Evolutionary conservation across 1,140 invertebrate genomes (phyloP).

Genomic region (Hyphantria cunea): DNA sequence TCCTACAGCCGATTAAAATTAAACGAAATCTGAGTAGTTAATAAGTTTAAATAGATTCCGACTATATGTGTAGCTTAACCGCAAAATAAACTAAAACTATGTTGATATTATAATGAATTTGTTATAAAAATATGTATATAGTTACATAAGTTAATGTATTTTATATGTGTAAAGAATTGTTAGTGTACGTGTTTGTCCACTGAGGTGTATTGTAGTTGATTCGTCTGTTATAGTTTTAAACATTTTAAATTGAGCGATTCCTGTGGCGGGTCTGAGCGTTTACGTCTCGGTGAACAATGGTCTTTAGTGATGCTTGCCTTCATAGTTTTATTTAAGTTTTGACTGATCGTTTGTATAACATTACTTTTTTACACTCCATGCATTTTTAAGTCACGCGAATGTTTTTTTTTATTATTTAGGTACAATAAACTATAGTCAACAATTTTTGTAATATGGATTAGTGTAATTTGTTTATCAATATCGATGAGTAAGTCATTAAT

Average conservation of each 20-base stretch:
- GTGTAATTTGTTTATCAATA: slow-evolving; percentile 31
- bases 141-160: slow-evolving; percentile 31
- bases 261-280: not conserved
- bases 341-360: slow-evolving; percentile 68
- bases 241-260: not conserved
- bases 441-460: slow-evolving; percentile 47
- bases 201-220: slow-evolving; percentile 11
- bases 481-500: slow-evolving; percentile 36
- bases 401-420: slow-evolving; percentile 49
- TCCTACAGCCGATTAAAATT: slow-evolving; percentile 10
- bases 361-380: slow-evolving; percentile 59
- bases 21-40: slow-evolving; percentile 40
- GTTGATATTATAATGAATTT: slow-evolving; percentile 51
- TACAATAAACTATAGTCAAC: slow-evolving; percentile 62
- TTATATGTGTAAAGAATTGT: slow-evolving; percentile 36
- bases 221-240: not conserved
- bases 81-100: slow-evolving; percentile 34
- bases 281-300: slow-evolving; percentile 27
- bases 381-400: slow-evolving; percentile 65
- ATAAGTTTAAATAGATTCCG: slow-evolving; percentile 31
- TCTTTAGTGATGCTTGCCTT: slow-evolving; percentile 71
- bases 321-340: slow-evolving; percentile 66
- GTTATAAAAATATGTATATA: slow-evolving; percentile 53
- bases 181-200: slow-evolving; percentile 22
- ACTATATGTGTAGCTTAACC: slow-evolving; percentile 29